Percentiles rank a stretch among this genome's conserved stretches.
Conservation (phyloP, 2,888 invertebrate species). For the Brachynemurus nebulosus region DNA sequence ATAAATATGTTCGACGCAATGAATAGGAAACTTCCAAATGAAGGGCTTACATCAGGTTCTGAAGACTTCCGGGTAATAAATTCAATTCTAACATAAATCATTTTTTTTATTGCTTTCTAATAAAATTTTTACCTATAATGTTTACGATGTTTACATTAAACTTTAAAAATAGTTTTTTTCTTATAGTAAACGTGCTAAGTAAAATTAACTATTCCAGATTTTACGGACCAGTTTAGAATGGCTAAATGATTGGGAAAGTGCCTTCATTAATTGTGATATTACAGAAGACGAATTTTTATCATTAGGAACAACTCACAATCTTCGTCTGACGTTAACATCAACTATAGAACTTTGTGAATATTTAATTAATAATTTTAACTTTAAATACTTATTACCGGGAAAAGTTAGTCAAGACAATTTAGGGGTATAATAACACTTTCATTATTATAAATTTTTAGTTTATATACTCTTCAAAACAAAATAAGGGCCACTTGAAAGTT, state of each 20-base stretch:
- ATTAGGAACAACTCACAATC: slow-evolving; percentile 8
- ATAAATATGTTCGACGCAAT: slow-evolving; percentile 11
- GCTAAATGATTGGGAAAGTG: slow-evolving; percentile 11
- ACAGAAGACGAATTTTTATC: slow-evolving; percentile 9
- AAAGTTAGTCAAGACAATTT: slow-evolving; percentile 8
- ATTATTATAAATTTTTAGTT: too few species aligned
- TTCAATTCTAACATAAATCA: neutral
- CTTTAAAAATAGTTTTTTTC: too few species aligned
- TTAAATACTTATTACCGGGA: slow-evolving; percentile 4
- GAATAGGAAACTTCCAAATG: slow-evolving; percentile 7
- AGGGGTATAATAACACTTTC: slow-evolving; percentile 6
- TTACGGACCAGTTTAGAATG: slow-evolving; percentile 7
- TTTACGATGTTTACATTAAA: too few species aligned
- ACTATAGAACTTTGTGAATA: slow-evolving; percentile 9
- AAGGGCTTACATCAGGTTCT: slow-evolving; percentile 7
- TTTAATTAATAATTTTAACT: slow-evolving; percentile 8
- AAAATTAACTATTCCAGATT: slow-evolving; percentile 7
- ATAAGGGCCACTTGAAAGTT: too few species aligned
- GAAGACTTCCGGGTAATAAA: slow-evolving; percentile 9
- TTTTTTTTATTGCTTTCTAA: neutral
- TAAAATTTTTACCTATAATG: too few species aligned
- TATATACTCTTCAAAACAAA: too few species aligned
- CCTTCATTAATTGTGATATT: slow-evolving; percentile 1
- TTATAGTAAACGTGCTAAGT: neutral
- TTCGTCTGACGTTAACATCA: slow-evolving; percentile 11